A percentile compares a stretch with the other conserved stretches of the same genome.
Conservation (phyloP, 2,888 invertebrate species). For the Pinctada fucata region DNA sequence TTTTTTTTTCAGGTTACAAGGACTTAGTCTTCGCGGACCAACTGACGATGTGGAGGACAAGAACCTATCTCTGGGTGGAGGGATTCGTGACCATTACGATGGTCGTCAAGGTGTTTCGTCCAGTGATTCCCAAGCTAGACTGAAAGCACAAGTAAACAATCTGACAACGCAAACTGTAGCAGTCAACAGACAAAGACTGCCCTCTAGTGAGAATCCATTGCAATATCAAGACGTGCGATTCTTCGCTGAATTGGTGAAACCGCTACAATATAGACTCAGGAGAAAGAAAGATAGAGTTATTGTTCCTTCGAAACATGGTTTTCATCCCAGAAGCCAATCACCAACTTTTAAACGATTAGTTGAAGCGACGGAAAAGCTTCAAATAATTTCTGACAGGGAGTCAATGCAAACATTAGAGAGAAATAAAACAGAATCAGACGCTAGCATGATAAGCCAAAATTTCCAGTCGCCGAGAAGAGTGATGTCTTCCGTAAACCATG, state of each 20-base stretch:
- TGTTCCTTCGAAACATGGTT: slow-evolving; percentile 63
- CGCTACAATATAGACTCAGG: slow-evolving; percentile 53
- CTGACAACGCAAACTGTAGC: not conserved
- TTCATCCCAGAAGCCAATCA: slow-evolving; percentile 61
- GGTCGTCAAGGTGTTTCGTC: not conserved
- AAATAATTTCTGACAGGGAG: slow-evolving; percentile 36
- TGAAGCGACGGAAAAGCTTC: slow-evolving; percentile 58
- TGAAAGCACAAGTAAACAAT: not conserved
- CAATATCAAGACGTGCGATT: slow-evolving; percentile 47
- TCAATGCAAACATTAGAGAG: not conserved
- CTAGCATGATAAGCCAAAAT: slow-evolving; percentile 37
- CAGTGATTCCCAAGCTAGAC: not conserved
- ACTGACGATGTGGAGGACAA: not conserved
- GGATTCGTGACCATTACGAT: not conserved
- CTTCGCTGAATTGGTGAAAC: slow-evolving; percentile 58
- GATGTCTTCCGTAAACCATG: not conserved
- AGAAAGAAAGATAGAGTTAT: slow-evolving; percentile 52
- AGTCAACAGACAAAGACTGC: not conserved
- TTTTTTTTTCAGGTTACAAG: not conserved
- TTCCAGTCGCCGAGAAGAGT: slow-evolving; percentile 21
- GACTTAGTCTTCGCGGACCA: not conserved
- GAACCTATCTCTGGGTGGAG: not conserved
- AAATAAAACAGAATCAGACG: slow-evolving; percentile 10
- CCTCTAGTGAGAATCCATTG: slow-evolving; percentile 1
- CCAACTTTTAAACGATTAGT: slow-evolving; percentile 64